These are phyloP conservation scores for Idaea biselata DNA, from an alignment of 2,888 invertebrate genomes.

Conservation along the genomic window DNA sequence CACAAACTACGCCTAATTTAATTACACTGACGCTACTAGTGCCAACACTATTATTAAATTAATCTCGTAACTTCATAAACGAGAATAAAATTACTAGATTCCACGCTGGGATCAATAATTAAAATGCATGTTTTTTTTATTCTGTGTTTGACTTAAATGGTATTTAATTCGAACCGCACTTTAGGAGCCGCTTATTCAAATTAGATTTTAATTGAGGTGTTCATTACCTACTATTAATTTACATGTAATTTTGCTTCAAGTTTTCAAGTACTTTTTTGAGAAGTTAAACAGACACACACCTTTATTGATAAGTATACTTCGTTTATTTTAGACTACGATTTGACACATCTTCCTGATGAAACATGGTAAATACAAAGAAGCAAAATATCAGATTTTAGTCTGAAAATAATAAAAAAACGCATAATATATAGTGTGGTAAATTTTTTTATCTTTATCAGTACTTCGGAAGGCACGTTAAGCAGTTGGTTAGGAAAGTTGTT, in stretches of 20 bases:
- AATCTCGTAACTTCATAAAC: constrained; percentile 48
- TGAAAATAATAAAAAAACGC: too few relatives aligned
- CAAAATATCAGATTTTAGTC: too few relatives aligned
- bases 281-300: not conserved
- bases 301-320: too few relatives aligned
- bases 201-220: constrained; percentile 38
- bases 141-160: constrained; percentile 34
- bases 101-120: constrained; percentile 59
- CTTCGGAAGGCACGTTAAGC: too few relatives aligned
- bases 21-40: not conserved
- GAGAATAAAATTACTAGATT: constrained; percentile 54
- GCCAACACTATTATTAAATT: constrained; percentile 42
- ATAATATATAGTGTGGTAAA: too few relatives aligned
- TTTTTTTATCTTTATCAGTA: too few relatives aligned
- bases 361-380: too few relatives aligned
- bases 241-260: constrained; percentile 13
- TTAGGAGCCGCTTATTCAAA: constrained; percentile 49
- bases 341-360: too few relatives aligned
- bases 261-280: not conserved
- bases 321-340: too few relatives aligned
- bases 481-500: too few relatives aligned
- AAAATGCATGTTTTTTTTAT: constrained; percentile 51
- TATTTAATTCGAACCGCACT: constrained; percentile 37
- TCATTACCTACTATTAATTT: constrained; percentile 25
- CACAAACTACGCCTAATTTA: not conserved